Conservation (phyloP, 2,113 vertebrate species). For the Cyprinodon brontotheroides region DNA sequence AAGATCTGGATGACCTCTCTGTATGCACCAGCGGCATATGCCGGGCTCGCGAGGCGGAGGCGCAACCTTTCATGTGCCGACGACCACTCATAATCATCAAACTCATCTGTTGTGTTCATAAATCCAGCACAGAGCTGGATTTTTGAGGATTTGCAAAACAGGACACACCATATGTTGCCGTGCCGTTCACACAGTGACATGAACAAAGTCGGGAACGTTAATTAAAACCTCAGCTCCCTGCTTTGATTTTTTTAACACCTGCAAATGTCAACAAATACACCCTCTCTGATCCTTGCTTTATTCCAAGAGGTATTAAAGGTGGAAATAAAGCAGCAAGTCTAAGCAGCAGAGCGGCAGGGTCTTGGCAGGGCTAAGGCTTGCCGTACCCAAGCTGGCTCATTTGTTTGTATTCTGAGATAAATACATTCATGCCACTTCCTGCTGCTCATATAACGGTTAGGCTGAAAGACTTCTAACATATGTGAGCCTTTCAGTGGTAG, state of each 20-base stretch:
- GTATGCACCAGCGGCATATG: constrained; percentile 62
- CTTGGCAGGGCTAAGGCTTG: constrained; percentile 36
- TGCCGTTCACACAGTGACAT: constrained; percentile 8
- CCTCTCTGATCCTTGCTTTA: constrained; percentile 39
- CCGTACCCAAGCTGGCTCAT: constrained; percentile 14
- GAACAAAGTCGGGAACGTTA: constrained; percentile 60
- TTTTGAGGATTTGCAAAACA: constrained; percentile 72
- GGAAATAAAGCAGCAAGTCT: constrained; percentile 36
- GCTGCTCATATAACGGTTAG: constrained; percentile 14
- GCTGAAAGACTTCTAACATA: constrained; percentile 29
- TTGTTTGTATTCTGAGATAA: constrained; percentile 44
- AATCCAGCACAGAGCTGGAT: constrained; percentile 57
- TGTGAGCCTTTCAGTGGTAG: constrained; percentile 12
- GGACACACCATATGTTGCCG: constrained; percentile 69
- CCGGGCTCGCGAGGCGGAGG: constrained; percentile 9
- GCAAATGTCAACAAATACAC: constrained; percentile 64
- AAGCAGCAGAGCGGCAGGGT: constrained; percentile 2
- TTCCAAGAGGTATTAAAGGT: constrained; percentile 31
- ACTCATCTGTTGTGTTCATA: constrained; percentile 68
- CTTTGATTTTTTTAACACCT: constrained; percentile 51
- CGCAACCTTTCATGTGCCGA: constrained; percentile 50
- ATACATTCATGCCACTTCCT: constrained; percentile 30
- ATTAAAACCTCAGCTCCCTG: constrained; percentile 60
- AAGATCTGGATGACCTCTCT: constrained; percentile 68
- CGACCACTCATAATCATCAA: constrained; percentile 66